Evolutionary conservation across 2,797 vertebrate species (phyloP).

Genomic region (Microchirus variegatus): DNA sequence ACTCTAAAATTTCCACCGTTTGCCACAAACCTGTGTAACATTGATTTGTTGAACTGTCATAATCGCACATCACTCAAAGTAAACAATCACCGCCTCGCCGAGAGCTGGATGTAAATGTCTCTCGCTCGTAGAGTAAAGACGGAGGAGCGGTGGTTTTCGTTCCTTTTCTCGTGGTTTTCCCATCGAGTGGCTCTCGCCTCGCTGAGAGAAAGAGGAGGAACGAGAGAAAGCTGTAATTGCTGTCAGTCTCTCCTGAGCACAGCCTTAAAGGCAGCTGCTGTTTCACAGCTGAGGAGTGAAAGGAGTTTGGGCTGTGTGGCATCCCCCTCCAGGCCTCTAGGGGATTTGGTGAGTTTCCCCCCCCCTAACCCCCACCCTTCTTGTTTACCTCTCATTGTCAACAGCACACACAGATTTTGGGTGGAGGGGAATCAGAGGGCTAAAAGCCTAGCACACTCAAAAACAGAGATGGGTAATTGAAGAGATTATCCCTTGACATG

Average conservation of each 20-base stretch:
- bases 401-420: conserved; percentile 65
- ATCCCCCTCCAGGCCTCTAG: conserved; percentile 80
- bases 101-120: conserved; percentile 76
- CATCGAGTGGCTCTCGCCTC: conserved; percentile 70
- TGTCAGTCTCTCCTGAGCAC: conserved; percentile 84
- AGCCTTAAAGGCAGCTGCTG: conserved; percentile 75
- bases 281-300: conserved; percentile 70
- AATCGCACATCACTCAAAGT: conserved; percentile 79
- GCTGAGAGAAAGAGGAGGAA: conserved; percentile 38
- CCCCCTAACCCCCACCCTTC: conserved; percentile 45
- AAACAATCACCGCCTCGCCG: conserved; percentile 69
- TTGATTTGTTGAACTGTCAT: conserved; percentile 81
- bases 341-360: conserved; percentile 74
- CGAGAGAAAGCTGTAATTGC: conserved; percentile 80
- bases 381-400: conserved; percentile 86
- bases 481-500: conserved; percentile 80
- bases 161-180: conserved; percentile 78
- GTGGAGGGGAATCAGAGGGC: conserved; percentile 70
- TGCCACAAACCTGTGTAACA: conserved; percentile 73
- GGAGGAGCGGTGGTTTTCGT: conserved; percentile 51
- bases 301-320: conserved; percentile 76
- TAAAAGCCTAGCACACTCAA: conserved; percentile 71
- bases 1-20: conserved; percentile 71
- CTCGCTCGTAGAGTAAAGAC: conserved; percentile 57
- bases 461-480: conserved; percentile 83